Percentiles rank a stretch among this genome's conserved stretches.
phyloP scores from a whole-genome alignment of 2,888 invertebrate genomes.

The Lithosia quadra region DNA sequence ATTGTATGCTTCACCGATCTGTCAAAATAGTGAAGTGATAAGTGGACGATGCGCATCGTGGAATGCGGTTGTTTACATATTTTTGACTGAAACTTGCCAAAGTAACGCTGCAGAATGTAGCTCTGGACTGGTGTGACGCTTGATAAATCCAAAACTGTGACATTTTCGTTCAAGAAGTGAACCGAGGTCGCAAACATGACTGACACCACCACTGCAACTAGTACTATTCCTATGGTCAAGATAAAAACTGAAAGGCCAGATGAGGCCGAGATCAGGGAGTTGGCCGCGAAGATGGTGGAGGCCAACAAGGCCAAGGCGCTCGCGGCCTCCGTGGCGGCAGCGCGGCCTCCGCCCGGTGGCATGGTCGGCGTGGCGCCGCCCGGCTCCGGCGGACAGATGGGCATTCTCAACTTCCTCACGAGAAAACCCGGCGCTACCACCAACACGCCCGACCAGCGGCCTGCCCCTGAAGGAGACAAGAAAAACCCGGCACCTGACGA shows the following conservation, averaged over 20 bases:
- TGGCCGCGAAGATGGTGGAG: slow-evolving; percentile 95
- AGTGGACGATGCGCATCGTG: slow-evolving; percentile 64
- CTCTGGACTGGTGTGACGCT: slow-evolving; percentile 48
- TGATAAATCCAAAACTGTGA: slow-evolving; percentile 35
- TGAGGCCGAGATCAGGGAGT: slow-evolving; percentile 94
- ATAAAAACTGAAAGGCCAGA: slow-evolving; percentile 93
- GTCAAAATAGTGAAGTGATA: slow-evolving; percentile 75
- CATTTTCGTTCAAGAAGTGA: slow-evolving; percentile 29
- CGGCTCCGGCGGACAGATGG: slow-evolving; percentile 82
- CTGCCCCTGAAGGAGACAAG: slow-evolving; percentile 72
- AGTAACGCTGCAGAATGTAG: slow-evolving; percentile 75
- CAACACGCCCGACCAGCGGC: slow-evolving; percentile 63
- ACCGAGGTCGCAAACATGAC: slow-evolving; percentile 67
- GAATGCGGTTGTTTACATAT: slow-evolving; percentile 74
- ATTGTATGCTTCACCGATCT: slow-evolving; percentile 59
- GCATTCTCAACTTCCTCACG: slow-evolving; percentile 88
- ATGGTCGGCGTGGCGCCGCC: slow-evolving; percentile 69
- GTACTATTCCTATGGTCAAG: slow-evolving; percentile 68
- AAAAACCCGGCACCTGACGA: slow-evolving; percentile 88
- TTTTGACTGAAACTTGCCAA: slow-evolving; percentile 66
- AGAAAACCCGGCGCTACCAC: slow-evolving; percentile 75
- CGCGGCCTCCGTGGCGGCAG: slow-evolving; percentile 82
- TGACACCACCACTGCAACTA: slow-evolving; percentile 45
- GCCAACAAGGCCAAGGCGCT: slow-evolving; percentile 90
- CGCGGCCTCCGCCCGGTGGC: slow-evolving; percentile 80